phyloP scores from a whole-genome alignment of 1,140 invertebrate genomes.

The Chironomus tepperi region DNA sequence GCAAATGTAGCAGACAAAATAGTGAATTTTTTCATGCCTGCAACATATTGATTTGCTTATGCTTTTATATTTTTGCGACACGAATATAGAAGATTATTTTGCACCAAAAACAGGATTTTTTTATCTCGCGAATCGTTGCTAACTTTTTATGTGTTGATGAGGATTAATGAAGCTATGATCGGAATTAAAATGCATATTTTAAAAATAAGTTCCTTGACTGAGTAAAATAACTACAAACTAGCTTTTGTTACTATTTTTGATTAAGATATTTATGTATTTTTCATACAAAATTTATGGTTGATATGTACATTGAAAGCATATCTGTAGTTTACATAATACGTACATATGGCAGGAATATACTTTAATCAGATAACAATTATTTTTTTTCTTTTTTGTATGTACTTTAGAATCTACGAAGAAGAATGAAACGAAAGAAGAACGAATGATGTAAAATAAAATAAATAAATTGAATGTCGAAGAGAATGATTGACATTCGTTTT shows the following conservation, averaged over 20 bases:
- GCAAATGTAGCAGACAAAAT: not conserved
- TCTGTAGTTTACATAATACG: not conserved
- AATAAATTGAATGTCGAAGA: conserved; percentile 16
- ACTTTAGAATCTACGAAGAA: not conserved
- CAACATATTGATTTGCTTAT: not conserved
- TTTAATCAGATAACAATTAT: not conserved
- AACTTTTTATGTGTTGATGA: not conserved
- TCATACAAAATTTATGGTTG: no score
- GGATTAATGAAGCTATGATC: no score
- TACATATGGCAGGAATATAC: not conserved
- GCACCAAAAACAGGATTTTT: no score
- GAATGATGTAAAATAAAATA: not conserved
- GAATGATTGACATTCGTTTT: conserved; percentile 22
- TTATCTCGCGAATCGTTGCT: not conserved
- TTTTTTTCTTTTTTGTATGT: not conserved
- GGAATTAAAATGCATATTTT: no score
- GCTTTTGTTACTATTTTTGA: not conserved
- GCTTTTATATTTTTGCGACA: not conserved
- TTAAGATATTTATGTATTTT: not conserved
- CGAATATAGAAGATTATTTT: not conserved
- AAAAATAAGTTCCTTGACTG: not conserved
- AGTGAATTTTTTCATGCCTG: not conserved
- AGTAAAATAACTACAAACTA: not conserved
- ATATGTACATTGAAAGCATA: not conserved
- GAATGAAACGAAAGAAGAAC: not conserved